Percentiles rank a stretch among this genome's conserved stretches.
These are phyloP conservation scores for Cliona cf. orientalis DNA, from an alignment of 37 sponge, comb jelly and placozoan species.

Conservation along the genomic window DNA sequence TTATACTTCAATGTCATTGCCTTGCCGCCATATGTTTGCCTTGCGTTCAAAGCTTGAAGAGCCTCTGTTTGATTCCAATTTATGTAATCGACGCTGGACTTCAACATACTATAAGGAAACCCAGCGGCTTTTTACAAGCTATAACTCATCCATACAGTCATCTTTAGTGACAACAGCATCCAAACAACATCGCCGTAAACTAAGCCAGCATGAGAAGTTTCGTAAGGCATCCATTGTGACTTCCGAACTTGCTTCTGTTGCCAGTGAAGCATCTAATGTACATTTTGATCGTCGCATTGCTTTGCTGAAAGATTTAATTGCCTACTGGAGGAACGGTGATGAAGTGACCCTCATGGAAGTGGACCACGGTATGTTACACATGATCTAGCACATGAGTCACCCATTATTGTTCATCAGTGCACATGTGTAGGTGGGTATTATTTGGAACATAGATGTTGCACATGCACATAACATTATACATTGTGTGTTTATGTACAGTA, in stretches of 20 bases:
- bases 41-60: constrained; percentile 10
- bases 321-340: constrained; percentile 47
- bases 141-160: too few species aligned
- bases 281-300: constrained; percentile 46
- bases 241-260: constrained; percentile 46
- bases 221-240: constrained; percentile 35
- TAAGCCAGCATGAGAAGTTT: constrained; percentile 69
- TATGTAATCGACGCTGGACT: constrained; percentile 45
- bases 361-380: too few species aligned
- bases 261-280: constrained; percentile 33
- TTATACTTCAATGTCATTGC: constrained; percentile 42
- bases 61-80: constrained; percentile 21
- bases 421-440: too few species aligned
- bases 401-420: too few species aligned
- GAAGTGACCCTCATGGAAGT: constrained; percentile 47
- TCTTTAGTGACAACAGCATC: too few species aligned
- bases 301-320: constrained; percentile 54
- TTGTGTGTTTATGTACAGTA: too few species aligned
- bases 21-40: constrained; percentile 71
- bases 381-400: too few species aligned
- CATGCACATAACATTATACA: too few species aligned
- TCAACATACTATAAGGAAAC: constrained; percentile 34
- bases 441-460: too few species aligned
- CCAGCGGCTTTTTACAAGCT: constrained; percentile 33
- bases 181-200: constrained; percentile 15